phyloP scores from a whole-genome alignment of 1,140 invertebrate species.

The Cephus cinctus region DNA sequence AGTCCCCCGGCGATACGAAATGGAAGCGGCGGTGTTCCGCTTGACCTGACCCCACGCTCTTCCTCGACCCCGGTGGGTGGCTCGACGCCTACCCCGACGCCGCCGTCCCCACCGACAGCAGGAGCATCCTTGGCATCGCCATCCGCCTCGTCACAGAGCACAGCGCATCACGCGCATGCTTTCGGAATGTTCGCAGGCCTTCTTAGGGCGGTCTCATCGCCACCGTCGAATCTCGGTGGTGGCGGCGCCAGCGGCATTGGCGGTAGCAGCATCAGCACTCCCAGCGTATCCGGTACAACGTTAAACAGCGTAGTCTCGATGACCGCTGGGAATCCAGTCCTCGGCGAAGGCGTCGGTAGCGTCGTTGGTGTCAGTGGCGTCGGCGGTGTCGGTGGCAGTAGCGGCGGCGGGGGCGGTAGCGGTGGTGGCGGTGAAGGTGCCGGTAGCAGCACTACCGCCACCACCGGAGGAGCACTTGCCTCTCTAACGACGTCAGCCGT shows the following conservation, averaged over 20 bases:
- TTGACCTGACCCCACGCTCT: constrained; percentile 50
- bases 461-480: constrained; percentile 60
- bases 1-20: constrained; percentile 46
- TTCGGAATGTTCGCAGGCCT: constrained; percentile 56
- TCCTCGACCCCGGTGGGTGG: constrained; percentile 50
- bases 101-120: constrained; percentile 28
- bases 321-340: constrained; percentile 27
- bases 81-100: constrained; percentile 46
- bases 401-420: constrained; percentile 20
- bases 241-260: constrained; percentile 28
- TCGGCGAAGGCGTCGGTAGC: constrained; percentile 13
- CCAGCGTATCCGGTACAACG: no score
- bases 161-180: constrained; percentile 44
- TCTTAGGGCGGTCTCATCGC: constrained; percentile 52
- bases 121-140: no score
- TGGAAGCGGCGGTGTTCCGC: constrained; percentile 38
- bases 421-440: constrained; percentile 18
- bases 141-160: constrained; percentile 10
- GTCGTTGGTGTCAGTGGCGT: constrained; percentile 14
- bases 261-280: constrained; percentile 20
- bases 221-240: constrained; percentile 32
- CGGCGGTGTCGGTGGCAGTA: constrained; percentile 14
- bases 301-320: constrained; percentile 38
- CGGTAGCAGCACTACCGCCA: constrained; percentile 16
- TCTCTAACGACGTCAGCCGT: constrained; percentile 74